Evolutionary conservation across 2,888 invertebrate genomes (phyloP), one percentile per base, ranked within the genome.

Genomic region (Dichetophora obliterata): DNA sequence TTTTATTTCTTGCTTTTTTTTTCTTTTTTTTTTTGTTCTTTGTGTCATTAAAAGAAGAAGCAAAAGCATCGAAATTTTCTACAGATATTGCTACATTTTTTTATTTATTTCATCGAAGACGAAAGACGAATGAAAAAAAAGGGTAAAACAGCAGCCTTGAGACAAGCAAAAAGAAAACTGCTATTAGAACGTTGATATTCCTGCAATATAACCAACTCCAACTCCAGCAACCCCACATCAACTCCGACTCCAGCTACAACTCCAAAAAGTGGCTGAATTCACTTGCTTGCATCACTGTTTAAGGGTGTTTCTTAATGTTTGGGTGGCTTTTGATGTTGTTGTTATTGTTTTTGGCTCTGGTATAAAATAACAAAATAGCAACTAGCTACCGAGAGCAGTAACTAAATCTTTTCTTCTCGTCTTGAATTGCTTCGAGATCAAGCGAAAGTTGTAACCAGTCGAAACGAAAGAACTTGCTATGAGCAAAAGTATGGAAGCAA

Each of bases 281-380:
- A 43, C 43, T 43, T 2, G 27, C 11, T 27, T 9, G 14, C 27
- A 24, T 11, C 19, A 59, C 4, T 22, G 24, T 59, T 6, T 22
- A 59, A 59, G 59, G 59, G 59, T 59, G 59, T 59, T 59, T 59
- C 14, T 59, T 27, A 27, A 27, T 59, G 59, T 59, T 24, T 27
- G 27, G 59, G 59, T 59, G 59, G 27, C 27, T 19, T 14, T 59
- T 57, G 24, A 14, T 57, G 57, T 27, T 57, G 14, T 22, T 54
- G 22, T 22, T 19, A 11, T 1, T 54, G 1, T 43, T 43, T 4
- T 43, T 43, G 43, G 11, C 43, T 11, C 43, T 43, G 43, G 1
- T 43, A 43, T 43, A 43, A 43, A 43, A 43, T 43, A 43, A 11
- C 43, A 43, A 43, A 43, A 43, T 43, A 43, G 43, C 11, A 43